Evolutionary conservation across 37 sponge, comb jelly and placozoan species (phyloP), one percentile per base, ranked within the genome.

Genomic region (Amphimedon queenslandica): DNA sequence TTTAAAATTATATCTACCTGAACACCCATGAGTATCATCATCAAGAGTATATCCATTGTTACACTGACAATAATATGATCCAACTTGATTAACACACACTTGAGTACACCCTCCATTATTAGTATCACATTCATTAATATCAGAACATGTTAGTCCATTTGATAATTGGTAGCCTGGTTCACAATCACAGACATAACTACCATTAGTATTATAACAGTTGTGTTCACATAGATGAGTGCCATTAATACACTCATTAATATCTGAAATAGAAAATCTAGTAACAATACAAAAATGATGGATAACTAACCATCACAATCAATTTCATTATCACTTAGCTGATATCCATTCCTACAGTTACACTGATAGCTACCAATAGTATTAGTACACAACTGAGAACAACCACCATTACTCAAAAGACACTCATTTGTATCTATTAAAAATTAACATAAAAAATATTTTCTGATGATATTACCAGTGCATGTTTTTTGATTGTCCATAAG

Each of bases 241-340:
- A 3, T 60, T 21, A 1, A n/a, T 10, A 72, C 91, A 90, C 42
- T 90, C 91, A 74, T 90, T 55, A 55, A 74, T 53, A 61, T 90
- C 91, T 85, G 39, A 40, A 75, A 31, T 21, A 8, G 13, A 18
- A 47, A 47, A 13, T 18, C 8, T 13, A 47, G 13, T 47, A 47
- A 18, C 8, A 47, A 47, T 47, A 47, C 53, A 47, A 18, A 18
- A 8, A 47, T 47, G 13, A 13, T 18, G 13, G 28, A 5, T 25
- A 25, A 25, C 61, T 3, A 25, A 77, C 77, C 77, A 31, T 25
- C 21, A 66, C 77, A 77, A 13, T 37, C 63, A 2, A 32, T 10
- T 28, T 42, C 77, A 77, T 77, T 68, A 32, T 28, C 25, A 20
- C 3, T 16, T 3, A 77, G 56, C 10, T 3, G 8, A 51, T 79